Evolutionary conservation across 2,113 vertebrate species (phyloP), one percentile per base, ranked within the genome.

Genomic region (Phalacrocorax carbo): DNA sequence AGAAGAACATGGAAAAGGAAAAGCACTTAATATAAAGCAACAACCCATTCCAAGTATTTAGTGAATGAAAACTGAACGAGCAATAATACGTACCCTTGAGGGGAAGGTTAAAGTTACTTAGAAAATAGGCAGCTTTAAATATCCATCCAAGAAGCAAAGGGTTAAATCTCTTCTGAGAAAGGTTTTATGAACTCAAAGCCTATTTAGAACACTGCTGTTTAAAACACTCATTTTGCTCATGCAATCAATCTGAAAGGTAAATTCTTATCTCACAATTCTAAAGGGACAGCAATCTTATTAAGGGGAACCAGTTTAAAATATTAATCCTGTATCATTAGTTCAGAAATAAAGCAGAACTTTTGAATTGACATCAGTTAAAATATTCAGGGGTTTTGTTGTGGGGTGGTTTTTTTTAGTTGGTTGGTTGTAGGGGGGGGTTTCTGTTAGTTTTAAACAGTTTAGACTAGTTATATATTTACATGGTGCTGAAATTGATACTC

Each of bases 1-100:
- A 97, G 85, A 70, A 93, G 88, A 93, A 97, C 68, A 90, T 48
- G 9, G 57, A 94, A 93, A 91, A 89, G 83, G 89, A 87, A 82
- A 97, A 97, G 93, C 93, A 97, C 82, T 94, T 93, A 96, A 96
- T 80, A 58, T 38, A 92, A 96, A 5, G 49, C 84, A 94, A 83
- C 91, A 96, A 96, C 96, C 65, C 73, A 69, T 73, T 93, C 42
- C 72, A 96, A 97, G 80, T 88, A 96, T 78, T 70, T 78, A 97
- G 78, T 88, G 34, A 90, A 60, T 65, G 83, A 94, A 70, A 96
- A 97, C 52, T 86, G 79, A 97, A 91, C 65, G 95, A 96, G 55
- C 82, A 40, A 15, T n/a, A 96, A 93, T 34, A 91, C 2, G 1
- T 51, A 96, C 90, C 82, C 92, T 84, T 55, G 9, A 71, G 15